Evolutionary conservation across 2,888 invertebrate genomes (phyloP).

Genomic region (Caenorhabditis sp.): DNA sequence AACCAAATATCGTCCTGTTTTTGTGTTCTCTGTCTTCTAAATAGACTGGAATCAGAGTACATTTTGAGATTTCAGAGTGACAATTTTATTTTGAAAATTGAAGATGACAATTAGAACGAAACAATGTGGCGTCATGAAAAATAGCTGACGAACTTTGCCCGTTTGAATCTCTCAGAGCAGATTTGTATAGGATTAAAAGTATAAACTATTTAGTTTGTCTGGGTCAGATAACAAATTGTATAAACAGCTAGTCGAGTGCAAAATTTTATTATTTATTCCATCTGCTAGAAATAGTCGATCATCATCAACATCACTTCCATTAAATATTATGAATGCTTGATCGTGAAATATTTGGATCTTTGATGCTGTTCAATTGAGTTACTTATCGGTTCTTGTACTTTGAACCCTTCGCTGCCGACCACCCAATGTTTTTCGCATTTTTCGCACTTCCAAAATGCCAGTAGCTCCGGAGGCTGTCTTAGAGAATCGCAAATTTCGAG

Average conservation of each 20-base stretch:
- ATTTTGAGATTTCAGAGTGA: not conserved
- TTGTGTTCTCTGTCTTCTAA: not conserved
- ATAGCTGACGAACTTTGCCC: not conserved
- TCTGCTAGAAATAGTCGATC: no score
- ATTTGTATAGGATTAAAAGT: no score
- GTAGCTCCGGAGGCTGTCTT: conserved; percentile 18
- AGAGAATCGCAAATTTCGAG: conserved; percentile 41
- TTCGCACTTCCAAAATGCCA: conserved; percentile 33
- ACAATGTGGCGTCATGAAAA: conserved; percentile 30
- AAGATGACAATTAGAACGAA: not conserved
- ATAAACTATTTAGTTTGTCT: no score
- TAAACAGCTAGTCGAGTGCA: no score
- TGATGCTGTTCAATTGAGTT: conserved; percentile 30
- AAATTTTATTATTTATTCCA: no score
- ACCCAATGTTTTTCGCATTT: conserved; percentile 28
- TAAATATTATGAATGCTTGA: no score
- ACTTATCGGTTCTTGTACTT: conserved; percentile 12
- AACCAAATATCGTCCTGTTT: not conserved
- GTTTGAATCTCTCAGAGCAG: no score
- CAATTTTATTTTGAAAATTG: not conserved
- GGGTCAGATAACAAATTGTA: no score
- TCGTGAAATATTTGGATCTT: no score
- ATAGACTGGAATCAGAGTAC: conserved; percentile 4
- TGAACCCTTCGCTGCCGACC: conserved; percentile 13
- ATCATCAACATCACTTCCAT: no score